Percentiles rank a stretch among this genome's conserved stretches.
phyloP scores from a whole-genome alignment of 2,113 vertebrate genomes.

The Percina caprodes region DNA sequence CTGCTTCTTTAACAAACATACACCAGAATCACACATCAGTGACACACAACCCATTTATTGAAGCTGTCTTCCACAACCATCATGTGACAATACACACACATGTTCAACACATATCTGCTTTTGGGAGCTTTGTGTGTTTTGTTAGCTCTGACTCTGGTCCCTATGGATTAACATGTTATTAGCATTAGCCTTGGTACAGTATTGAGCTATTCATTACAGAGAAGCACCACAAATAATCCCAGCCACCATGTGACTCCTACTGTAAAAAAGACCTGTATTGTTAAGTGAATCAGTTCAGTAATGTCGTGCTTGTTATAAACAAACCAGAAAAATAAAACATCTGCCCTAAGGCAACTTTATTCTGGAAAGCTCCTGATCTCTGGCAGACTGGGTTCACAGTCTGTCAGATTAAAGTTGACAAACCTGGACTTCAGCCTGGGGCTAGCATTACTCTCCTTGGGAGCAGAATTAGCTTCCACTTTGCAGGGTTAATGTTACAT shows the following conservation, averaged over 20 bases:
- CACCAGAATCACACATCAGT: not conserved
- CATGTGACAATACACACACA: not conserved
- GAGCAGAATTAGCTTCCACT: conserved; percentile 1
- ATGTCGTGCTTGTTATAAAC: conserved; percentile 1
- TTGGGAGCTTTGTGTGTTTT: not conserved
- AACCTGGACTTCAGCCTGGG: conserved; percentile 25
- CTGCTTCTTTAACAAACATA: conserved; percentile 22
- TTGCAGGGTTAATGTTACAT: conserved; percentile 12
- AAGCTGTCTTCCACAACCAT: not conserved
- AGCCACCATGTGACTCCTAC: too few species aligned
- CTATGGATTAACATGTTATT: not conserved
- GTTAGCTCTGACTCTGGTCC: not conserved
- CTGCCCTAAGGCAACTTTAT: not conserved
- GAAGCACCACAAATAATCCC: not conserved
- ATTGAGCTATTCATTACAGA: not conserved
- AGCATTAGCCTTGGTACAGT: not conserved
- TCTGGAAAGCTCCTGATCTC: not conserved
- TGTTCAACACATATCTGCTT: not conserved
- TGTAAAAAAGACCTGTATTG: not conserved
- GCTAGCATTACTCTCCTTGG: not conserved
- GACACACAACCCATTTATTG: conserved; percentile 6
- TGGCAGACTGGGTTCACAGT: not conserved
- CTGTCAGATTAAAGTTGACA: not conserved
- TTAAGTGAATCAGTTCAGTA: not conserved
- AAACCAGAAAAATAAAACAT: not conserved